Percentiles rank a stretch among this genome's conserved stretches.
Conservation (phyloP, 2,888 invertebrate genomes). For the Hirtodrosophila alboralis region DNA sequence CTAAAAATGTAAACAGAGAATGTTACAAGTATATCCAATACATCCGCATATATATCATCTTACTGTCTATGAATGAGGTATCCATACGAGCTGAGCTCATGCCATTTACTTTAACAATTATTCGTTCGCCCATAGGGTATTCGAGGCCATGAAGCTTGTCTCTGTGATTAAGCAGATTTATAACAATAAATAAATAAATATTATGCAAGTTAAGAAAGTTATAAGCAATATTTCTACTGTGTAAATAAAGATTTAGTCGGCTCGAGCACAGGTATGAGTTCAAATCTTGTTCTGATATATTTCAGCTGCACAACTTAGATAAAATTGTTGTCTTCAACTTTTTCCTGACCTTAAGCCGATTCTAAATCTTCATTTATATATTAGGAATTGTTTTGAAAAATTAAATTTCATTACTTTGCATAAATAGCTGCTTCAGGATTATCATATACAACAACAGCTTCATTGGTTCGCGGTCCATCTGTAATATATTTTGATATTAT, state of each 20-base stretch:
- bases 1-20: conserved; percentile 37
- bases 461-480: conserved; percentile 83
- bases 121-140: conserved; percentile 93
- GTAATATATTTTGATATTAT: background rate
- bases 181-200: background rate
- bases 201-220: no score
- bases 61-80: conserved; percentile 82
- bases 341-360: no score
- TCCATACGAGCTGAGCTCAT: conserved; percentile 81
- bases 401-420: conserved; percentile 81
- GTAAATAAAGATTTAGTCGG: no score
- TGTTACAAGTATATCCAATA: background rate
- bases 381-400: background rate
- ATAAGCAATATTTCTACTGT: no score
- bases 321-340: no score
- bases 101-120: conserved; percentile 86
- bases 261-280: no score
- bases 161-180: conserved; percentile 83
- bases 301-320: no score
- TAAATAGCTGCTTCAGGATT: conserved; percentile 88
- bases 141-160: conserved; percentile 96
- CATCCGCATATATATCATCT: conserved; percentile 14
- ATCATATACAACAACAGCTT: conserved; percentile 89
- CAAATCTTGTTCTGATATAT: no score
- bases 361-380: no score